Conservation (phyloP, 2,888 invertebrate genomes). For the Troides helena region DNA sequence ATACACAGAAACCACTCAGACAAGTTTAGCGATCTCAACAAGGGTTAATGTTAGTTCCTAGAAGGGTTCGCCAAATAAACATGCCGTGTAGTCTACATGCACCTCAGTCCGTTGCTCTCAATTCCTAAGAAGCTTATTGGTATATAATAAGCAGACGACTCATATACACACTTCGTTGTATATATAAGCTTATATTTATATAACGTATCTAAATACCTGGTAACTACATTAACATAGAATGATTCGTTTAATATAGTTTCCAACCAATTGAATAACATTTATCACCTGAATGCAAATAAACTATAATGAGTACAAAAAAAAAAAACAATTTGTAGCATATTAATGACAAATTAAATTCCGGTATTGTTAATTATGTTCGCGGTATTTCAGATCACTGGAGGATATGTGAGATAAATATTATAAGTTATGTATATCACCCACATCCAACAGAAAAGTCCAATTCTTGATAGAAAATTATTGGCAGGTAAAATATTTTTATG, state of each 20-base stretch:
- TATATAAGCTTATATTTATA: too few species aligned
- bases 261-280: not conserved
- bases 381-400: not conserved
- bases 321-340: not conserved
- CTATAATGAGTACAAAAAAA: not conserved
- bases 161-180: too few species aligned
- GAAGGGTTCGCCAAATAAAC: conserved; percentile 45
- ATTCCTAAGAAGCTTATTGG: not conserved
- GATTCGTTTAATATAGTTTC: not conserved
- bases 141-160: too few species aligned
- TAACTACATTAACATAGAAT: too few species aligned
- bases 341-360: not conserved
- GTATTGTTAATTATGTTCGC: not conserved
- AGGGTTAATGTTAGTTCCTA: conserved; percentile 57
- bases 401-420: conserved; percentile 9
- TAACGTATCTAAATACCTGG: too few species aligned
- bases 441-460: conserved; percentile 10
- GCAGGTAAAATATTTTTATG: conserved; percentile 9
- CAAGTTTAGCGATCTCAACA: conserved; percentile 57
- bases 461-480: conserved; percentile 10
- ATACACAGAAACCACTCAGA: conserved; percentile 53
- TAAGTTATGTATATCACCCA: conserved; percentile 21
- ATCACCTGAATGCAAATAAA: not conserved
- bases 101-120: conserved; percentile 4
- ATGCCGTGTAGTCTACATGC: conserved; percentile 15